phyloP scores from a whole-genome alignment of 2,113 vertebrate species.

The Capricornis sumatraensis region DNA sequence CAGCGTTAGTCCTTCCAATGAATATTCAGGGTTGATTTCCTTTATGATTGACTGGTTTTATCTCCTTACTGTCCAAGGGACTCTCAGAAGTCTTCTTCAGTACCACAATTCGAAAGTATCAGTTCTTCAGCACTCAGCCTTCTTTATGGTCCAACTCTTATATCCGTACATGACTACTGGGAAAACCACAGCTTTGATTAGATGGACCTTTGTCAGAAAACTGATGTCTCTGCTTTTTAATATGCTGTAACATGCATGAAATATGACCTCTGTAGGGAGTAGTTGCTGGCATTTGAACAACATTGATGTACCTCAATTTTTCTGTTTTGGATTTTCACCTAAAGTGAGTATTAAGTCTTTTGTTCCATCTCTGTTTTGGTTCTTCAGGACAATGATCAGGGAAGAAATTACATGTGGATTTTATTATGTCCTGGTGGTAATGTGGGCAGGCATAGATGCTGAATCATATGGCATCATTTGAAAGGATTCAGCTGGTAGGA shows the following conservation, averaged over 20 bases:
- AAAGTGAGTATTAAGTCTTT: neutral
- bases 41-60: neutral
- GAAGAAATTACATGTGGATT: neutral
- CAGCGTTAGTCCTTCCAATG: neutral
- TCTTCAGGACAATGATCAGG: neutral
- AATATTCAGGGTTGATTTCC: neutral
- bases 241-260: neutral
- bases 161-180: accelerated
- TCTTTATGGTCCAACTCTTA: neutral
- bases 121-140: neutral
- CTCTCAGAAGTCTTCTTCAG: neutral
- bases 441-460: neutral
- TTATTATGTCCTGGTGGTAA: neutral
- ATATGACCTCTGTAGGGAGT: neutral
- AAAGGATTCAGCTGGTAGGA: neutral
- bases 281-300: neutral
- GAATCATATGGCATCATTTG: neutral
- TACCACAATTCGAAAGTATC: neutral
- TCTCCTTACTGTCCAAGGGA: neutral
- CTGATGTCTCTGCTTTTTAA: neutral
- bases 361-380: neutral
- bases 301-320: neutral
- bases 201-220: neutral
- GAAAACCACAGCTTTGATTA: neutral
- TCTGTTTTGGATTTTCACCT: neutral